Conservation (phyloP, 23 tunicate species). For the Halocynthia aurantium region DNA sequence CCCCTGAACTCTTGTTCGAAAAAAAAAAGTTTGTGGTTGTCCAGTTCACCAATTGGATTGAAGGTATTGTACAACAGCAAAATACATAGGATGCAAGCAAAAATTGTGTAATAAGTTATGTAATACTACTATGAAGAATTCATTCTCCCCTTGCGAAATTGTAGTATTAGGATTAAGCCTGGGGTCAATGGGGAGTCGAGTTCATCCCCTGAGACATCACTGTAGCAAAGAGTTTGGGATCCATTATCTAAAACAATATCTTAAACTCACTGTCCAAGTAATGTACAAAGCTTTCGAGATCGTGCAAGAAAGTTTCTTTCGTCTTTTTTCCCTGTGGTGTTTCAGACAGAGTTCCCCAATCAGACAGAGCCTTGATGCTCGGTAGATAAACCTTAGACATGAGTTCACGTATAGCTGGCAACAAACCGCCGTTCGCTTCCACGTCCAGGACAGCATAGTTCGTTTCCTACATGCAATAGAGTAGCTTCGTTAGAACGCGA, state of each 20-base stretch:
- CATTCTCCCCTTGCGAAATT: too few relatives aligned
- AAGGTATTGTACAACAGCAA: not conserved
- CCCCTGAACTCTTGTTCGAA: not conserved
- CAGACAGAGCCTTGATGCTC: constrained; percentile 53
- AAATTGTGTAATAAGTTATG: too few relatives aligned
- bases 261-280: constrained; percentile 82
- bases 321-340: constrained; percentile 88
- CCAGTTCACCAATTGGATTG: not conserved
- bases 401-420: constrained; percentile 78
- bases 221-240: not conserved
- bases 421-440: constrained; percentile 58
- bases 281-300: constrained; percentile 77
- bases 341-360: constrained; percentile 77
- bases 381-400: constrained; percentile 75
- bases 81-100: too few relatives aligned
- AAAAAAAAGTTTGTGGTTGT: not conserved
- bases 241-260: not conserved
- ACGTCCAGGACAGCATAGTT: constrained; percentile 90
- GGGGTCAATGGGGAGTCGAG: too few relatives aligned
- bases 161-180: too few relatives aligned
- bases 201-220: too few relatives aligned
- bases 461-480: constrained; percentile 48
- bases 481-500: too few relatives aligned
- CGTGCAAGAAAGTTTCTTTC: constrained; percentile 60
- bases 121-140: too few relatives aligned